Base-by-base conservation (phyloP, 1,140 invertebrate species). In the Ceratina australensis region DNA sequence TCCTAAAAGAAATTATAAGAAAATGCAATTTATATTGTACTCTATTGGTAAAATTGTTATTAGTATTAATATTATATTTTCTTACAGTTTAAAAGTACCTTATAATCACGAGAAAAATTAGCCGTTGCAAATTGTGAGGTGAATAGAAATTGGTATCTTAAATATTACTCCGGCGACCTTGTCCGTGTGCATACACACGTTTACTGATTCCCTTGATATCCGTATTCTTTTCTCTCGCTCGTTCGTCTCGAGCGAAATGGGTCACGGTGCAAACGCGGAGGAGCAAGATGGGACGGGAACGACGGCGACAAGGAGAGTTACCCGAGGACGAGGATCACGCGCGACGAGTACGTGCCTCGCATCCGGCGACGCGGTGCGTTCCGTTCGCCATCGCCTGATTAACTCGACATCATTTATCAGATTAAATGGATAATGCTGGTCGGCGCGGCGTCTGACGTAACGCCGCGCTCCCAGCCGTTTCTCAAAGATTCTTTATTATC, bases 361-460 rank as follows among this genome's bases (percentile, higher is more conserved):
- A 78, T 78, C 33, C 69, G 60, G 20, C 42, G 74, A 33, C 47
- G 33, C 18, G 28, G 3, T 56, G 49, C 50, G 57, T 47, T 78
- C 15, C 52, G 50, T 72, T 72, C 68, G 69, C 52, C 61, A 56
- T 72, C 56, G 76, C 60, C 60, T 78, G 60, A 78, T 78, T 72
- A 78, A 61, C 60, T 26, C 59, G 33, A 52, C 69, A 60, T 72
- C 59, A 78, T 78, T 78, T 78, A 72, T 78, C 59, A 72, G 68
- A 72, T 78, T 78, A 72, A 78, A 72, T 50, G 69, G 68, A 77
- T 77, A 77, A 77, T 77, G 28, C 49, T 60, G 49, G 56, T 16
- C 57, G 28, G 22, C 22, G 66, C 57, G 28, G 22, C 18, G 66
- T 24, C 26, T 76, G 57, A 77, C 57, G 66, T 71, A 77, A 77